Base-by-base conservation (phyloP, 2,113 vertebrate species). In the Corythoichthys haematopterus region DNA sequence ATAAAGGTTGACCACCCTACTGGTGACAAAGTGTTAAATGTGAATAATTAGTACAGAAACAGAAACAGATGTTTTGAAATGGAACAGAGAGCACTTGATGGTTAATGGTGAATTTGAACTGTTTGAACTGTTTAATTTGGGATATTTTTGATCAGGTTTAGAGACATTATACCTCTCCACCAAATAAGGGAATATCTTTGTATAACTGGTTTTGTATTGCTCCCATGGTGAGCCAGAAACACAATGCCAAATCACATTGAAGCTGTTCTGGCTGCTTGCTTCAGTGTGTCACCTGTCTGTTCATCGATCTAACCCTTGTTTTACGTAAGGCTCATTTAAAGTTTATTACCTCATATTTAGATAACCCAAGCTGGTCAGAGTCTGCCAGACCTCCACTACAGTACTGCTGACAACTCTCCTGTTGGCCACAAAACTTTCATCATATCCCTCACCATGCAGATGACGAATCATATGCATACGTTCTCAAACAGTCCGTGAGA, bases 341-440 rank as follows among this genome's bases (percentile, higher is more conserved):
- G 40, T 48, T 72, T 71, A 64, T 76, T 68, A 71, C 78, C 64
- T 77, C 65, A 70, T 83, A 74, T 81, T 79, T 77, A 67, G 65
- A 83, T 78, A 75, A 80, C 74, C 67, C 7, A 3, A 71, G 68
- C 64, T 69, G 71, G 59, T 76, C 74, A 64, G 62, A 69, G 66
- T 60, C 73, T 82, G 83, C 84, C 82, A 87, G 80, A 85, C 85
- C 75, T 81, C 79, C 67, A 77, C 65, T 68, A 65, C 46, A 43
- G 55, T 47, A 3, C 71, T 62, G 69, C 67, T 84, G 82, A 84
- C 84, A 86, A 73, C 69, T 76, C 85, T 85, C 75, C 71, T 63
- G 80, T 81, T 84, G 78, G 72, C 84, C 56, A 58, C 69, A 66
- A 78, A 77, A 35, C 88, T 92, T 91, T 90, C 73, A 87, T 89